Base-by-base conservation (phyloP, 2,797 vertebrate species). In the Parambassis ranga region DNA sequence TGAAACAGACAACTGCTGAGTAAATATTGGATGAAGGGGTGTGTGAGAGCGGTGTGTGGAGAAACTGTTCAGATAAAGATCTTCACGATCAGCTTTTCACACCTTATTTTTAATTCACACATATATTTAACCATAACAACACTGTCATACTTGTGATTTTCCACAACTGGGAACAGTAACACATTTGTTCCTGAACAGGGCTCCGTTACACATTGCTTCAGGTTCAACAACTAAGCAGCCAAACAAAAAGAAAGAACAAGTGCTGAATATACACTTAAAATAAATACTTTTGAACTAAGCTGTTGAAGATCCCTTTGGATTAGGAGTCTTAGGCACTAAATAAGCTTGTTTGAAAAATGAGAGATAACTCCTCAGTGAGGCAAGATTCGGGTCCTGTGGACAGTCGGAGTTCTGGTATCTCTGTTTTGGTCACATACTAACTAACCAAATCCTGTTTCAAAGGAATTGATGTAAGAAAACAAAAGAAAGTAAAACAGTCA, bases 21-120 rank as follows among this genome's bases (percentile, higher is more conserved):
- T 59, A 65, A 87, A 87, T 81, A 87, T 87, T 87, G 70, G 19
- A 61, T 39, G 3, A 73, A 57, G 23, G 61, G 24, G 82, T 66
- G 83, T 77, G 80, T 61, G 74, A 24, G 23, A 22, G 10, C 32
- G 10, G 23, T 37, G 15, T 43, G 37, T 15, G 16, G 14, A n/a
- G 23, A 15, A 35, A 10, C 26, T 7, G 18, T 42, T 8, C 3
- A 36, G 14, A 20, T 28, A 41, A 49, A 36, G 7, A 38, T 7
- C 6, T 1, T n/a, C 6, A 18, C 7, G 7, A 36, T 55, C 43
- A 47, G 28, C 14, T 10, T 47, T 53, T 48, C 49, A 64, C n/a
- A 65, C 11, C 22, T 14, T 15, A 3, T 16, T 64, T 79, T 84
- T 84, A 64, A 78, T 84, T 81, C 27, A 59, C 2, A 68, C 5